Percentiles rank a stretch among this genome's conserved stretches.
phyloP scores from a whole-genome alignment of 2,113 vertebrate genomes.

The Tretioscincus oriximinensis region DNA sequence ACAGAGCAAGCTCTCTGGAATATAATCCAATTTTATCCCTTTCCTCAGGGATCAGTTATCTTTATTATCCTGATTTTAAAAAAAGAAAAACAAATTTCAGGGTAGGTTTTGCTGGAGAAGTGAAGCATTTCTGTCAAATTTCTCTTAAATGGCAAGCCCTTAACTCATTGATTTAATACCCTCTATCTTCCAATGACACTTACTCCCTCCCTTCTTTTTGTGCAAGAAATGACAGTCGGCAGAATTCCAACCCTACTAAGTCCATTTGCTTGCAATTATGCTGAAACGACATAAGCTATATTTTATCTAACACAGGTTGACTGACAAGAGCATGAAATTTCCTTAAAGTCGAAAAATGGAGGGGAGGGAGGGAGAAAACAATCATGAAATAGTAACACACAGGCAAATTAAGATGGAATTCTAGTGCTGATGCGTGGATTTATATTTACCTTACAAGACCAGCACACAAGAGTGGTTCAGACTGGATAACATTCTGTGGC shows the following conservation, averaged over 20 bases:
- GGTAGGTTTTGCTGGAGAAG: background rate
- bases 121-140: constrained; percentile 9
- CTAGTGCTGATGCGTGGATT: too few species aligned
- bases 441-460: too few species aligned
- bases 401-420: too few species aligned
- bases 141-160: background rate
- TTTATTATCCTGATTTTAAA: constrained; percentile 14
- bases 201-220: background rate
- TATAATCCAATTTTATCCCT: background rate
- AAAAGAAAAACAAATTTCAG: background rate
- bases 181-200: background rate
- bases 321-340: background rate
- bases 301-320: background rate
- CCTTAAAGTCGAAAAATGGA: background rate
- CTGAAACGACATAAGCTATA: background rate
- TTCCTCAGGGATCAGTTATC: constrained; percentile 39
- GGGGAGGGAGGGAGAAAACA: too few species aligned
- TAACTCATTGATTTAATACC: background rate
- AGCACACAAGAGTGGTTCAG: too few species aligned
- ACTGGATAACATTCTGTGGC: too few species aligned
- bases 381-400: too few species aligned
- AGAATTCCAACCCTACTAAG: background rate
- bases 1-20: background rate
- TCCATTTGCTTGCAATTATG: background rate
- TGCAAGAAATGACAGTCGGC: background rate